Base-by-base conservation (phyloP, 2,888 invertebrate genomes). In the Yponomeuta cagnagella region DNA sequence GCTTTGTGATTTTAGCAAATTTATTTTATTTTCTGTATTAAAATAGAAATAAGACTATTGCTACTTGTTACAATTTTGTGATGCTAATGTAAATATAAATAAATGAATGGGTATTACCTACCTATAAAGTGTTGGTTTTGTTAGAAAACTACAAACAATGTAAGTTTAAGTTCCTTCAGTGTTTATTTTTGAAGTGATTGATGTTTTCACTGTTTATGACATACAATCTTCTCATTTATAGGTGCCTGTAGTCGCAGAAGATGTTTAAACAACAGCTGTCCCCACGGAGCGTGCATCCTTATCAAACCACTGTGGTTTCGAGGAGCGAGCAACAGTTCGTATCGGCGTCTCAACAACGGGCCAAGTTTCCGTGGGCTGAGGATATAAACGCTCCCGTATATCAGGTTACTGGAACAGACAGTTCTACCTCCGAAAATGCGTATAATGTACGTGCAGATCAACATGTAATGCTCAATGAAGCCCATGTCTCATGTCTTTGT, bases 211-310 rank as follows among this genome's bases (percentile, higher is more conserved):
- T 3, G 37, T 37, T 66, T 33, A 30, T 68, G 48, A 68, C 37
- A 31, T 23, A 68, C 48, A 68, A 43, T 43, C 48, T 58, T 52
- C 12, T n/a, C n/a, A 5, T 43, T 67, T 67, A 37, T 43, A 67
- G 67, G 43, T 37, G 67, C 31, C 31, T 64, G n/a, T 64, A 64
- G 12, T 23, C 31, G 10, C n/a, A 52, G 70, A 84, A 76, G 76
- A 93, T 90, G 94, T 93, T 86, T 75, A 92, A 91, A 78, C 92
- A 91, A 79, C 91, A 92, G 77, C 73, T 88, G 63, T 86, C 92
- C 15, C 88, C 90, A 5, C 84, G 92, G 65, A 90, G 87, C 74
- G 87, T 92, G 63, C 92, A 92, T 74, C 92, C 92, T 5, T 93
- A 93, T 74, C 93, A 93, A 78, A 93, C 92, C 6, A 93, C 93